Percentiles rank a stretch among this genome's conserved stretches.
Evolutionary conservation across 1,140 invertebrate species (phyloP).

Genomic region (Drosophila mayri): DNA sequence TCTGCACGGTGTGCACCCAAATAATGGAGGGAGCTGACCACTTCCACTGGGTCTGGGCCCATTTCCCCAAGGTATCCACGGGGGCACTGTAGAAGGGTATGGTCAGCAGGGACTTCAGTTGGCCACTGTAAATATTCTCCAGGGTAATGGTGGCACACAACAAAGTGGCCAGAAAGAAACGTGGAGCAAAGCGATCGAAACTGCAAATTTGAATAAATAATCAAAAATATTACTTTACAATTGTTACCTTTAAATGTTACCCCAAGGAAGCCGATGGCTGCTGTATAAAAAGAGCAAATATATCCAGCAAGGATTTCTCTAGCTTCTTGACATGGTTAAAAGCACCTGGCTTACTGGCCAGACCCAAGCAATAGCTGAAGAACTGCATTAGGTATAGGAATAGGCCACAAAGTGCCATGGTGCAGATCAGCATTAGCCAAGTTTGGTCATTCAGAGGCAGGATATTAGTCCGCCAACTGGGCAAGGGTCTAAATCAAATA

Average conservation of each 20-base stretch:
- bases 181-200: conserved; percentile 59
- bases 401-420: conserved; percentile 50
- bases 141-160: conserved; percentile 78
- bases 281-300: conserved; percentile 80
- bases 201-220: conserved; percentile 5
- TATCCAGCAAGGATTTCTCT: conserved; percentile 66
- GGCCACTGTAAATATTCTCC: conserved; percentile 82
- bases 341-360: not conserved
- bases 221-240: not conserved
- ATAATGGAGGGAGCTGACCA: conserved; percentile 79
- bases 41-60: conserved; percentile 63
- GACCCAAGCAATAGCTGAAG: conserved; percentile 12
- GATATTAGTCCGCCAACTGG: conserved; percentile 71
- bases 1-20: conserved; percentile 69
- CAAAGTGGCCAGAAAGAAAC: conserved; percentile 71
- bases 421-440: conserved; percentile 65
- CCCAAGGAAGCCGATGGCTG: conserved; percentile 64
- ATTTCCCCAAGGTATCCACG: conserved; percentile 72
- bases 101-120: conserved; percentile 76
- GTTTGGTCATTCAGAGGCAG: conserved; percentile 63
- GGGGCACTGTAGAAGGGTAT: conserved; percentile 67
- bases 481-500: conserved; percentile 40
- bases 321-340: conserved; percentile 49
- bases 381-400: conserved; percentile 61
- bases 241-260: not conserved